Base-by-base conservation (phyloP, 1,140 invertebrate species). In the Acyrthosiphon pisum region DNA sequence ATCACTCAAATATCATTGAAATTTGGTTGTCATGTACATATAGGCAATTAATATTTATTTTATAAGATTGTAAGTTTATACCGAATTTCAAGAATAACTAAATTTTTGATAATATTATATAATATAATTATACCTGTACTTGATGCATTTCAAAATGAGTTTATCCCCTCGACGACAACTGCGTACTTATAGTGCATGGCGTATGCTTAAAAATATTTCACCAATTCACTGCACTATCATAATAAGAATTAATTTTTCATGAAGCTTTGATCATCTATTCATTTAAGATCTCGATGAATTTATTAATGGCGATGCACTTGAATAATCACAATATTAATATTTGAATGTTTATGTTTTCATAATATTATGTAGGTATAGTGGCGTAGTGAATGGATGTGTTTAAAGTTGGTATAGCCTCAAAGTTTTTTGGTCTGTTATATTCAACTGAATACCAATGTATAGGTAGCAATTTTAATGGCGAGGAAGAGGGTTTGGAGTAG, bases 231-330 rank as follows among this genome's bases (percentile, higher is more conserved):
- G 11, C 26, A 60, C 41, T 14, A 30, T 30, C 41, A 30, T 23
- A 89, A 53, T 35, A 88, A 88, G 23, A 22, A 89, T 46, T 48
- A 86, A 86, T 86, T 41, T 86, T 86, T 86, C 41, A 35, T 53
- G 50, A n/a, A 35, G 87, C 48, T 89, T 53, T 89, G 48, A 89
- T 89, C 46, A 89, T 30, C 30, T 23, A 56, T 56, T 26, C 23
- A n/a, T 68, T n/a, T 30, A 68, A n/a, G 0, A 68, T 37, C 48
- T 35, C 37, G 50, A n/a, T 8, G 46, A 30, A 89, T 89, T 89
- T 37, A 35, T 89, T 89, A 89, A 46, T 30, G n/a, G 22, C 2
- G 9, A 8, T 35, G 30, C n/a, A 53, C 30, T 35, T 37, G 35
- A 50, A 87, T 14, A 35, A 89, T 53, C n/a, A 89, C 35, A 44